Evolutionary conservation across 2,113 vertebrate species (phyloP).

Genomic region (Australoheros scitulus): DNA sequence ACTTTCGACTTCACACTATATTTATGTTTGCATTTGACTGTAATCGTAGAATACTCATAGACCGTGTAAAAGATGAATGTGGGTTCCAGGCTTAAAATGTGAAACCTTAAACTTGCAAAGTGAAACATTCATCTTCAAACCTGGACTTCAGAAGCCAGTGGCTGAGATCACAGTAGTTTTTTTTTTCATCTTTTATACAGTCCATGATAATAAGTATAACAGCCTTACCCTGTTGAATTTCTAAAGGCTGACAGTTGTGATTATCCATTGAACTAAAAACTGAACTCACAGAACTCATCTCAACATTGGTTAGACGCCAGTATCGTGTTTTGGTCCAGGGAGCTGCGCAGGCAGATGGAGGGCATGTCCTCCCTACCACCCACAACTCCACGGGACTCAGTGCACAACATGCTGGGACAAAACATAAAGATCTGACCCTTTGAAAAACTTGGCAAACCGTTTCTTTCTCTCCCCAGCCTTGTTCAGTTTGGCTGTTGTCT

Average conservation of each 20-base stretch:
- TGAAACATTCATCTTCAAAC: neutral
- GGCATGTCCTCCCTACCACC: conserved; percentile 56
- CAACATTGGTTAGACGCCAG: conserved; percentile 37
- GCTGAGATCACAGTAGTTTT: neutral
- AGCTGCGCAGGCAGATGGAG: conserved; percentile 52
- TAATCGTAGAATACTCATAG: neutral
- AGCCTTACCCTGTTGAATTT: neutral
- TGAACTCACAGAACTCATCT: conserved; percentile 5
- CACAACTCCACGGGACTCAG: conserved; percentile 39
- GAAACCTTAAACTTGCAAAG: neutral
- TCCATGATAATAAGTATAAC: neutral
- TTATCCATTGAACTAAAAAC: neutral
- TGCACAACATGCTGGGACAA: conserved; percentile 22
- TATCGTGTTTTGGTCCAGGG: conserved; percentile 7
- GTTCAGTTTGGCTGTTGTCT: conserved; percentile 60
- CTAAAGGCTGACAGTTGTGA: neutral
- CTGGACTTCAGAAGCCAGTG: neutral
- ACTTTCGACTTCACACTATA: too few species aligned
- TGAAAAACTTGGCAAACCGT: conserved; percentile 26
- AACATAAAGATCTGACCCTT: conserved; percentile 18
- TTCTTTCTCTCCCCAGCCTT: conserved; percentile 15
- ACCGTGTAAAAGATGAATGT: too few species aligned
- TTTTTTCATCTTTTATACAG: neutral
- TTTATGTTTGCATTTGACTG: too few species aligned
- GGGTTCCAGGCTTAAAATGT: neutral